phyloP scores from a whole-genome alignment of 2,113 vertebrate species.

The Xerus inauris region DNA sequence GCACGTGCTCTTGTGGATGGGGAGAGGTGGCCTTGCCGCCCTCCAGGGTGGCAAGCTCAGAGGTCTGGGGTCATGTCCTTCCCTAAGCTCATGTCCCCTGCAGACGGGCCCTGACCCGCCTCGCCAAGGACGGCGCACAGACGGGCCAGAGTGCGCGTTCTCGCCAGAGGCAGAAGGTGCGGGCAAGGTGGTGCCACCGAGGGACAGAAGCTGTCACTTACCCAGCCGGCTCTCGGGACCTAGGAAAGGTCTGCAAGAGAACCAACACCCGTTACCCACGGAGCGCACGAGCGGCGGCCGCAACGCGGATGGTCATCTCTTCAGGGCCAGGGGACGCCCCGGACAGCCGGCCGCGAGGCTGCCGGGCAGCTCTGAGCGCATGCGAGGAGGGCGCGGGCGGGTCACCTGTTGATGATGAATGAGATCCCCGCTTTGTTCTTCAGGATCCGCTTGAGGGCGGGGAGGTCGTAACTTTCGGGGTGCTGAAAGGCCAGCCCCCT shows the following conservation, averaged over 20 bases:
- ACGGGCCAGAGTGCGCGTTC: background rate
- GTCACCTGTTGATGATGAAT: slow-evolving; percentile 88
- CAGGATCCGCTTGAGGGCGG: slow-evolving; percentile 86
- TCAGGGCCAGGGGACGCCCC: background rate
- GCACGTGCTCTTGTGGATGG: accelerated
- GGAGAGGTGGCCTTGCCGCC: too few relatives aligned
- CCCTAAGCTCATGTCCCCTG: background rate
- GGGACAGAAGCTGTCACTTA: slow-evolving; percentile 74
- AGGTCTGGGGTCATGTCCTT: background rate
- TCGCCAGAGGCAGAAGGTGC: background rate
- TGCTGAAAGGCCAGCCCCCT: slow-evolving; percentile 84
- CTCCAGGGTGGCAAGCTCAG: accelerated
- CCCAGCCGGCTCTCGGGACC: slow-evolving; percentile 79
- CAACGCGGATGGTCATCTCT: background rate
- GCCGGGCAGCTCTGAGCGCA: background rate
- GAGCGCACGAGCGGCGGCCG: background rate
- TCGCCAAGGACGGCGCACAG: background rate
- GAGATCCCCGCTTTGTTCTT: slow-evolving; percentile 87
- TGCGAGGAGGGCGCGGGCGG: background rate
- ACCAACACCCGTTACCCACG: slow-evolving; percentile 54
- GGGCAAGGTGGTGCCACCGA: background rate
- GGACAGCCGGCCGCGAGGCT: background rate
- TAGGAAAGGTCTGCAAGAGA: slow-evolving; percentile 84
- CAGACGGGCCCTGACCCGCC: background rate
- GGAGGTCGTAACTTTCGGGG: slow-evolving; percentile 83